Base-by-base conservation (phyloP, 23 tunicate species). In the Phallusia fumigata region DNA sequence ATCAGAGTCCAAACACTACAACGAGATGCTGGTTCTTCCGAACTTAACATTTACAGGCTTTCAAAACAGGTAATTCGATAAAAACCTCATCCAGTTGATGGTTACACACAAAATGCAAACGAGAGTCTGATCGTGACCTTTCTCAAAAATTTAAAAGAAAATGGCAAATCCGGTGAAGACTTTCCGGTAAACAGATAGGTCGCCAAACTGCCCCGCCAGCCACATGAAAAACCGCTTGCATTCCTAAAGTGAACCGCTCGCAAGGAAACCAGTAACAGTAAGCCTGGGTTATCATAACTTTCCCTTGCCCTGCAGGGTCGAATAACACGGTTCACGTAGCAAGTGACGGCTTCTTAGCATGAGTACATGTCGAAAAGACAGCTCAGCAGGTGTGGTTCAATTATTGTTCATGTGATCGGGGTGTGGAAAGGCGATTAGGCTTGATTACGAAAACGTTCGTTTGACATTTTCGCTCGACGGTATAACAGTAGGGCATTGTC, bases 371-470 rank as follows among this genome's bases (percentile, higher is more conserved):
- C 28, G 28, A 58, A 58, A 22, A 6, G 69, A 13, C 69, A 58
- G 69, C 69, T 58, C 13, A 58, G 13, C 69, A 58, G 69, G 69
- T 58, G 69, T 58, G 69, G 69, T 24, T 58, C 69, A 22, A 58
- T 58, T 21, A 58, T 13, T 21, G 28, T 16, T 6, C 15, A 58
- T 6, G 69, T 13, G 28, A 16, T 40, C 5, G 10, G 10, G 10
- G 47, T 40, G 47, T 40, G 47, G 47, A 40, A 40, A 5, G 47
- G 10, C 10, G 10, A 40, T 40, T 3, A 40, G 47, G 47, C 47
- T 40, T 40, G 47, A n/a, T n/a, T n/a, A n/a, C 47, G 47, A 40
- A 40, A 40, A 40, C 47, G 47, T 40, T 40, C 47, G 47, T 40
- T 40, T 40, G 47, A 40, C 10, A 10, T 40, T 40, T 40, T 10